Percentiles rank a stretch among this genome's conserved stretches.
Conservation (phyloP, 2,888 invertebrate species). For the Oxyteleia sp. region DNA sequence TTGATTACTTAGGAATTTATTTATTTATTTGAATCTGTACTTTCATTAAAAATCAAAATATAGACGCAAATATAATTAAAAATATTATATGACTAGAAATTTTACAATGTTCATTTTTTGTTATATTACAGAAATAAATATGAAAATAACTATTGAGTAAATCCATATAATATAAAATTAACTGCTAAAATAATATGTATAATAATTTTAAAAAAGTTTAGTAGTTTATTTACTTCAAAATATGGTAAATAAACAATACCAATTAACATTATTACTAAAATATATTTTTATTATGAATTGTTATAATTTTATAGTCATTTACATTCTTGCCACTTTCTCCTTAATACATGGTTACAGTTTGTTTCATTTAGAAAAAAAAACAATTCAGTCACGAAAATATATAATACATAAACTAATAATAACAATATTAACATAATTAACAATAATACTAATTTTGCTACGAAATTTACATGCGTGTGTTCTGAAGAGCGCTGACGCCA, state of each 20-base stretch:
- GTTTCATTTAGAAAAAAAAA: neutral
- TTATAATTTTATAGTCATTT: slow-evolving; percentile 27
- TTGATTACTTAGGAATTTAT: no score
- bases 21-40: no score
- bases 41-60: no score
- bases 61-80: no score
- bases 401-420: slow-evolving; percentile 5
- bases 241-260: neutral
- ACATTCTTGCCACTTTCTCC: slow-evolving; percentile 10
- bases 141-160: no score
- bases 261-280: slow-evolving; percentile 43
- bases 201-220: no score
- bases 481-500: slow-evolving; percentile 17
- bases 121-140: no score
- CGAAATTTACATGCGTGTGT: slow-evolving; percentile 8
- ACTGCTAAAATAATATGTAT: no score
- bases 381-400: slow-evolving; percentile 21
- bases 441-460: slow-evolving; percentile 9
- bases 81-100: no score
- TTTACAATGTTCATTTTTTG: no score
- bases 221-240: no score
- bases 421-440: slow-evolving; percentile 11
- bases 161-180: no score
- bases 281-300: slow-evolving; percentile 33
- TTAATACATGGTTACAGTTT: neutral